Conservation (phyloP, 1,140 invertebrate species). For the Zophobas atratus region DNA sequence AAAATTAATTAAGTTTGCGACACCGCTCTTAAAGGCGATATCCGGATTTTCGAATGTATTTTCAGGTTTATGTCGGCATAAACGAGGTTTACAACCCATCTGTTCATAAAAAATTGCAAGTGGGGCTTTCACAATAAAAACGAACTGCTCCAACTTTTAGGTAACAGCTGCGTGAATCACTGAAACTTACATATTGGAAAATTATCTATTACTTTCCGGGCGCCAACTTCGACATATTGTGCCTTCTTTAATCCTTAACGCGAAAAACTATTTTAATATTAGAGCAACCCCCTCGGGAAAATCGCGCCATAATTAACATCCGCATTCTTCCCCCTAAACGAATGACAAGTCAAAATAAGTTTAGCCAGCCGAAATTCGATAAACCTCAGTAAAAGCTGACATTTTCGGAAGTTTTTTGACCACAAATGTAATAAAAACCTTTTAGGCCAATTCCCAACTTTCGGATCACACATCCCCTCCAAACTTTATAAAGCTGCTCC, state of each 20-base stretch:
- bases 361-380: constrained; percentile 11
- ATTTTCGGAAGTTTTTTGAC: constrained; percentile 19
- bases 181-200: constrained; percentile 47
- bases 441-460: constrained; percentile 22
- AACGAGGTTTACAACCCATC: constrained; percentile 35
- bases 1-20: constrained; percentile 6
- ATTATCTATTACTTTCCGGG: constrained; percentile 38
- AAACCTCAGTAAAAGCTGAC: not conserved
- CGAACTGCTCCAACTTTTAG: constrained; percentile 44
- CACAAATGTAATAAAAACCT: constrained; percentile 24
- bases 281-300: not conserved
- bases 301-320: not conserved
- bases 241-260: constrained; percentile 33
- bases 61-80: constrained; percentile 6
- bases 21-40: not conserved
- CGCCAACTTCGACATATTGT: constrained; percentile 37
- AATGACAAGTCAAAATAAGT: constrained; percentile 17
- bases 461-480: constrained; percentile 18
- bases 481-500: constrained; percentile 17
- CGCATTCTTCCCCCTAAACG: not conserved
- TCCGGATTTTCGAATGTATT: not conserved
- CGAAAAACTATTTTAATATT: constrained; percentile 41
- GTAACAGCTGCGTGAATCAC: constrained; percentile 48
- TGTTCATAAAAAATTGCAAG: constrained; percentile 37
- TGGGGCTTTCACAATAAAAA: constrained; percentile 40